Conservation (phyloP, 2,113 vertebrate genomes). For the Otocyon megalotis region DNA sequence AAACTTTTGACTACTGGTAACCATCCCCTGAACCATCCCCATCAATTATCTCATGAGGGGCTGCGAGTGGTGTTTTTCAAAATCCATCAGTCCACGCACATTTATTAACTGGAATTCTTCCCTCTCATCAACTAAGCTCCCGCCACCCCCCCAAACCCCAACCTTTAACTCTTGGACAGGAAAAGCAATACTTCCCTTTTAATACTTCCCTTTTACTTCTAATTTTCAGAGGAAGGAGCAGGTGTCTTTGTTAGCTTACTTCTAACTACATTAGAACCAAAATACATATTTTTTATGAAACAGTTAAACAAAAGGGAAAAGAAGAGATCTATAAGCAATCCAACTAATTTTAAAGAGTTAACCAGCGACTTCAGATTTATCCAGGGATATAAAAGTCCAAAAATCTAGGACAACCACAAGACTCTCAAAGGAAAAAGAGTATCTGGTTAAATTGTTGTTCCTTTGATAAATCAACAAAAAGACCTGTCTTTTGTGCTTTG, state of each 20-base stretch:
- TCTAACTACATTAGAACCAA: slow-evolving; percentile 29
- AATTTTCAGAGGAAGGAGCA: slow-evolving; percentile 10
- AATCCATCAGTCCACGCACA: neutral
- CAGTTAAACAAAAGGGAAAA: neutral
- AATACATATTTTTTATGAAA: neutral
- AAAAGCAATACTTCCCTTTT: slow-evolving; percentile 9
- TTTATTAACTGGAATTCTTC: neutral
- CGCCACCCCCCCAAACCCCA: no score
- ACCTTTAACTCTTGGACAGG: neutral
- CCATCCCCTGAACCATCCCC: neutral
- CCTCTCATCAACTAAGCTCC: neutral
- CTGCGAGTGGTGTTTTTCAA: neutral
- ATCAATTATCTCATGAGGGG: neutral
- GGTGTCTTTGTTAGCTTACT: slow-evolving; percentile 14
- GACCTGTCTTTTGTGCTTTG: neutral
- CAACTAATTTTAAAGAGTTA: neutral
- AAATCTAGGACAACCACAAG: neutral
- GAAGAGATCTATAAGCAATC: neutral
- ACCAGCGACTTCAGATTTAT: neutral
- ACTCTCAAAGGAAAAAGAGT: neutral
- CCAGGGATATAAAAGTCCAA: neutral
- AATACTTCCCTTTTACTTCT: neutral
- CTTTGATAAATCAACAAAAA: neutral
- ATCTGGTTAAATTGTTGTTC: neutral
- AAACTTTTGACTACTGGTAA: neutral